These are phyloP conservation scores for Drosophila melanosoma DNA, from an alignment of 2,888 invertebrate genomes.

Conservation along the genomic window DNA sequence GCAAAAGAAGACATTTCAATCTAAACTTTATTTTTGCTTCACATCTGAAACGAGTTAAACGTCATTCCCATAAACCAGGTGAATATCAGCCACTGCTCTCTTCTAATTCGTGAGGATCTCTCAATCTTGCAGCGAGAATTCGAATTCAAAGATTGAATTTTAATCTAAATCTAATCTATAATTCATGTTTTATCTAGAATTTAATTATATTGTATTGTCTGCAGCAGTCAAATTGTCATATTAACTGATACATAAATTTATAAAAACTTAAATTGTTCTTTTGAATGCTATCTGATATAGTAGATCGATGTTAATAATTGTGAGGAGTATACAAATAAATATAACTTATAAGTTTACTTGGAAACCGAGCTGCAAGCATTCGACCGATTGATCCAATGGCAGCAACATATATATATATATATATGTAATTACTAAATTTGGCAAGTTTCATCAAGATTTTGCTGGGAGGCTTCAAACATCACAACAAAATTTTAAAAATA, in stretches of 20 bases:
- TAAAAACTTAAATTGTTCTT: too few relatives aligned
- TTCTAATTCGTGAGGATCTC: conserved; percentile 31
- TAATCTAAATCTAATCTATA: not conserved
- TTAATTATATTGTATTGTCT: too few relatives aligned
- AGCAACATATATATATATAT: not conserved
- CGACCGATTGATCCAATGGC: not conserved
- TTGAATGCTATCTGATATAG: not conserved
- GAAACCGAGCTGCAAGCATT: not conserved
- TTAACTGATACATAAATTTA: too few relatives aligned
- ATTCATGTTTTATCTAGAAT: not conserved
- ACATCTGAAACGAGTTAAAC: not conserved
- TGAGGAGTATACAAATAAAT: not conserved
- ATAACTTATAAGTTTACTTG: not conserved
- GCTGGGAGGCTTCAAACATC: not conserved
- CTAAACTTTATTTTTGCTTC: not conserved
- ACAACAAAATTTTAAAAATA: too few relatives aligned
- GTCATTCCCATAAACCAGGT: conserved; percentile 3
- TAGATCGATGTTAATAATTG: not conserved
- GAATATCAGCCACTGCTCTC: conserved; percentile 20
- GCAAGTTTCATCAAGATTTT: too few relatives aligned
- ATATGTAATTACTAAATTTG: not conserved
- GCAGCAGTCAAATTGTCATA: not conserved
- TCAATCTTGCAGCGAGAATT: not conserved
- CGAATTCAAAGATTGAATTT: not conserved
- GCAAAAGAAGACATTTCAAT: not conserved